phyloP scores from a whole-genome alignment of 2,113 vertebrate species.

The Myiozetetes cayanensis region DNA sequence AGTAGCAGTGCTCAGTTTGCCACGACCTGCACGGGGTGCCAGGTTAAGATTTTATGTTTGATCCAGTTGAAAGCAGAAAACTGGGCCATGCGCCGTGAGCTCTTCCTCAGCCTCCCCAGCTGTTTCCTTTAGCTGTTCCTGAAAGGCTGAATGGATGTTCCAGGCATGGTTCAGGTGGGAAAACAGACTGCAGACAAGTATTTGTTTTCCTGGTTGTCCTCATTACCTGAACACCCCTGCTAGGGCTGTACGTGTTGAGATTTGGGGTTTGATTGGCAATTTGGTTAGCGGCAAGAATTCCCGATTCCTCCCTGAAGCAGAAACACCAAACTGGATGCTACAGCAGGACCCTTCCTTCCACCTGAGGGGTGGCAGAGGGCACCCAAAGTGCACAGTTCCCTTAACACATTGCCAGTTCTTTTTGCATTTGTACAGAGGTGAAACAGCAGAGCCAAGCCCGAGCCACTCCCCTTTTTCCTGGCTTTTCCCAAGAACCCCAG shows the following conservation, averaged over 20 bases:
- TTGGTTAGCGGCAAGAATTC: background rate
- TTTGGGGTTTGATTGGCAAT: background rate
- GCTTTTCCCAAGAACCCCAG: background rate
- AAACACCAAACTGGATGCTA: background rate
- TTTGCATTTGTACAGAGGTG: background rate
- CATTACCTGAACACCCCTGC: background rate
- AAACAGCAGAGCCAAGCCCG: too few species aligned
- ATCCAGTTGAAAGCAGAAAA: background rate
- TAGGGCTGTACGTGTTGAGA: accelerated
- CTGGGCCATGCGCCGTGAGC: background rate
- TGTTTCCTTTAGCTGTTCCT: background rate
- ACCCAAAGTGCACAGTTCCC: background rate
- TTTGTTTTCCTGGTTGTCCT: background rate
- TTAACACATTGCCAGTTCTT: background rate
- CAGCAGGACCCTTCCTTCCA: background rate
- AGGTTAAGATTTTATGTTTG: background rate
- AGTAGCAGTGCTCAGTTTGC: background rate
- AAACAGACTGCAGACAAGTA: background rate
- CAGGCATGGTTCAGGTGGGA: background rate
- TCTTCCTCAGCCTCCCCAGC: background rate
- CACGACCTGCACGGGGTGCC: background rate
- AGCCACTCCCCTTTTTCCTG: background rate
- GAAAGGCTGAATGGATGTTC: background rate
- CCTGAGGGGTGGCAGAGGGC: background rate
- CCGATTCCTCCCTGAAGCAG: background rate